Conservation (phyloP, 1,140 invertebrate species). For the Euschistus heros region DNA sequence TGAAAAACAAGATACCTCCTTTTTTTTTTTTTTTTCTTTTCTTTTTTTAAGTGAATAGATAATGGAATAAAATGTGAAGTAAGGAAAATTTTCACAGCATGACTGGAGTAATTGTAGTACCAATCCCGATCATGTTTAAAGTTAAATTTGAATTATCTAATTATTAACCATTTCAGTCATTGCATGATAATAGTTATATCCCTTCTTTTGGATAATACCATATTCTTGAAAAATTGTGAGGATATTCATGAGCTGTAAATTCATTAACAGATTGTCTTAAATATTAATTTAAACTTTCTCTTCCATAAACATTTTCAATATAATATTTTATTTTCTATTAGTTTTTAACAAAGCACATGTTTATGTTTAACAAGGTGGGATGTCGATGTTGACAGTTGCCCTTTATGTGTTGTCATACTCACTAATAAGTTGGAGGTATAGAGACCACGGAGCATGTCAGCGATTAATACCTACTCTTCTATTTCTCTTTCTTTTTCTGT, state of each 20-base stretch:
- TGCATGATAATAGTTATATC: no score
- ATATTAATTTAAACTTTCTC: not conserved
- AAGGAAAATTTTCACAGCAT: conserved; percentile 4
- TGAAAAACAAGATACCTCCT: conserved; percentile 5
- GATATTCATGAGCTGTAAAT: conserved; percentile 10
- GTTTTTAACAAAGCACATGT: not conserved
- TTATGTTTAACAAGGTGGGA: conserved; percentile 17
- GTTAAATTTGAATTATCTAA: no score
- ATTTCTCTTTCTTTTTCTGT: conserved; percentile 21
- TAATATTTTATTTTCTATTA: not conserved
- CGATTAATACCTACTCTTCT: conserved; percentile 19
- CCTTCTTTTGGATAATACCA: no score
- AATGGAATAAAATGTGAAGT: not conserved
- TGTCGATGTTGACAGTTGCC: conserved; percentile 14
- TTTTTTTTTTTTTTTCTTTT: no score
- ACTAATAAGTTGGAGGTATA: conserved; percentile 23
- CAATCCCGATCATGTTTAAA: not conserved
- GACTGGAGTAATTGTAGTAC: conserved; percentile 15
- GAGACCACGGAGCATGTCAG: conserved; percentile 18
- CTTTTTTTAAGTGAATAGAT: no score
- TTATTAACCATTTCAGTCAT: no score
- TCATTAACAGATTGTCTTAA: conserved; percentile 3
- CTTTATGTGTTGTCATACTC: conserved; percentile 7
- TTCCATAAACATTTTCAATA: not conserved
- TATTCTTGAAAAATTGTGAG: no score